Conservation (phyloP, 2,797 vertebrate genomes). For the Clarias laeviceps region DNA sequence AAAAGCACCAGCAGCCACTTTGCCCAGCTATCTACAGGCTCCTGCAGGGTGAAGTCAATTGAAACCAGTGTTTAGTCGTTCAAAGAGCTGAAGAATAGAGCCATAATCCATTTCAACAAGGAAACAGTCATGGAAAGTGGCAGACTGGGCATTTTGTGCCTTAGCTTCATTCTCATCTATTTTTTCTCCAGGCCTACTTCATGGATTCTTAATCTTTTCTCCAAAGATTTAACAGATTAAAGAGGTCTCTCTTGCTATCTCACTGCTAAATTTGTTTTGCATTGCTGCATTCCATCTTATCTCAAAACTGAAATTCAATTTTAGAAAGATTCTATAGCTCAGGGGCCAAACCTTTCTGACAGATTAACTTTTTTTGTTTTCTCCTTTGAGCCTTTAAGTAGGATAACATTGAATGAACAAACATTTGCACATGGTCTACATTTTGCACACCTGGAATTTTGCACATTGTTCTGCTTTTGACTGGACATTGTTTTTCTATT, state of each 20-base stretch:
- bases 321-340: not conserved
- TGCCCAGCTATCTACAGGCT: not conserved
- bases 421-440: too few species aligned
- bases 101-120: not conserved
- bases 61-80: not conserved
- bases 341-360: not conserved
- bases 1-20: constrained; percentile 1
- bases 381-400: not conserved
- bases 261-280: not conserved
- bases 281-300: not conserved
- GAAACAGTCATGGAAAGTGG: not conserved
- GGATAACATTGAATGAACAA: not conserved
- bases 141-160: not conserved
- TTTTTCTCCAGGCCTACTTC: not conserved
- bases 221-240: not conserved
- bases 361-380: not conserved
- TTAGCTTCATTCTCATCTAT: not conserved
- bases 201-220: constrained; percentile 3
- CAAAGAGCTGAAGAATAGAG: not conserved
- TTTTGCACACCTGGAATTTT: too few species aligned
- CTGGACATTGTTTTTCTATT: too few species aligned
- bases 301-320: not conserved
- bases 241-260: not conserved
- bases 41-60: not conserved
- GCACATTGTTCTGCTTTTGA: too few species aligned